Evolutionary conservation across 2,888 invertebrate genomes (phyloP).

Genomic region (Lycaena phlaeas): DNA sequence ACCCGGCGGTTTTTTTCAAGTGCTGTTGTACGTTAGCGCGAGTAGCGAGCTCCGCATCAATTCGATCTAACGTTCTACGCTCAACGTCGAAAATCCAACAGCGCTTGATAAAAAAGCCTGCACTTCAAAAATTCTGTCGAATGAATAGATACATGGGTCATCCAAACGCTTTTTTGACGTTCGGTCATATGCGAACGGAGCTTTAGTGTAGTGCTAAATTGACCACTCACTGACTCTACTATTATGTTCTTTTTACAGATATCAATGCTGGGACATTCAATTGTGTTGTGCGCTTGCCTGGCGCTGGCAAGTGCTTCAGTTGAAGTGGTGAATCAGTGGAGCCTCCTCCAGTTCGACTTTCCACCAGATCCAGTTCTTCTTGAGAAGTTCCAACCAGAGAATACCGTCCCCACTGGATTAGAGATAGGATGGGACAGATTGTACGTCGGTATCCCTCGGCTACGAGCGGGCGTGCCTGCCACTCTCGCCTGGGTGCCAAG

Average conservation of each 20-base stretch:
- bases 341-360: slow-evolving; percentile 77
- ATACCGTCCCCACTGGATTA: slow-evolving; percentile 83
- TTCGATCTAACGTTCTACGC: no score
- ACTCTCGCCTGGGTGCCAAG: slow-evolving; percentile 81
- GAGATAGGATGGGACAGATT: slow-evolving; percentile 81
- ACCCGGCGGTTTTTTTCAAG: no score
- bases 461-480: slow-evolving; percentile 83
- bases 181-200: no score
- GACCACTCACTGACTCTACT: no score
- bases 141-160: no score
- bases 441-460: slow-evolving; percentile 82
- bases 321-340: slow-evolving; percentile 81
- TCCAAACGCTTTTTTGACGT: no score
- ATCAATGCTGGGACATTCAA: not conserved
- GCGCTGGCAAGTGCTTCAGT: slow-evolving; percentile 56
- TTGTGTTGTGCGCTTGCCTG: slow-evolving; percentile 30
- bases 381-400: slow-evolving; percentile 78
- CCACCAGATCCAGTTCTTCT: slow-evolving; percentile 74
- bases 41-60: no score
- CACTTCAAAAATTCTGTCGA: no score
- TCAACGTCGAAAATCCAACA: no score
- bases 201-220: no score
- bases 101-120: no score
- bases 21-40: no score
- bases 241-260: not conserved